Evolutionary conservation across 2,113 vertebrate genomes (phyloP), one percentile per base, ranked within the genome.

Genomic region (Prochilodus magdalenae): DNA sequence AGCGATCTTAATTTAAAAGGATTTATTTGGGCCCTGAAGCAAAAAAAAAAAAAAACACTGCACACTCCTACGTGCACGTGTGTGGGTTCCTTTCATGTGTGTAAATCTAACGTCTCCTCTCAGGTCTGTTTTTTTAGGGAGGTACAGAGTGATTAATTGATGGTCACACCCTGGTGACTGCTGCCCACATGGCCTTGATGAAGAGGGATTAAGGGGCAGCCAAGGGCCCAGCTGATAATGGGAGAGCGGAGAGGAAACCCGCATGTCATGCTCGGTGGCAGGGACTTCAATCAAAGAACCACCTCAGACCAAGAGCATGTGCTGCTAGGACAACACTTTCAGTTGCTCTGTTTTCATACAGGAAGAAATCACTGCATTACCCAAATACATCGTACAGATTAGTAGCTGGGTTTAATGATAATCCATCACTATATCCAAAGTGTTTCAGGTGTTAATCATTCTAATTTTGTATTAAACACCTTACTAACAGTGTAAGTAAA

Each of bases 151-250:
- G 92, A 94, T 92, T 93, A 93, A 93, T 94, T 94, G 94, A 91
- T 88, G 93, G 89, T 92, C 90, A 91, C 90, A 94, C 89, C 89
- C 91, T 33, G 4, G 84, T 91, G 92, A 92, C 88, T 92, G 90
- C 91, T 93, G 92, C 91, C 92, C 91, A 92, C 91, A 89, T 86
- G 40, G 85, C 90, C 93, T 90, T 94, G 93, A 94, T 93, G 93
- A 96, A 95, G 93, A 94, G 93, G 90, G 92, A 95, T 96, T 94
- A 89, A 93, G 89, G 82, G 88, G 91, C 91, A 92, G 91, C 90
- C 89, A 88, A 33, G 55, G 86, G 89, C 91, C 90, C 91, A 91
- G 91, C 84, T 93, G 92, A 93, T 92, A 93, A 91, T 90, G 90
- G 90, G 91, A 88, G 92, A 89, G 89, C 84, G 77, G 88, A 89